Evolutionary conservation across 1,140 invertebrate species (phyloP).

Genomic region (Cydia pomonella): DNA sequence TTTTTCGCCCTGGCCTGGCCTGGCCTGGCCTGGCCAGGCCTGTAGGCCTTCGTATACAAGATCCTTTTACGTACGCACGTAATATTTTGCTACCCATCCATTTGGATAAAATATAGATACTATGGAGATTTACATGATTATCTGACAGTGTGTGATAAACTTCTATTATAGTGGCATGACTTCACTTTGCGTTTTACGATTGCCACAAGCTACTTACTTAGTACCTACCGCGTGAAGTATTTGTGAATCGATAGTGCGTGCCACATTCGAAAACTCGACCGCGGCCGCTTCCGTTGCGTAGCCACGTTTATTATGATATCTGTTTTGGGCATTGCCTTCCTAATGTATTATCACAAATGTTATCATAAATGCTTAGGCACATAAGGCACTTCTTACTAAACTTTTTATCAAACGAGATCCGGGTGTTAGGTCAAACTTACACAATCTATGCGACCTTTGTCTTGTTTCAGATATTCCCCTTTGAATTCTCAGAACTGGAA

Average conservation of each 20-base stretch:
- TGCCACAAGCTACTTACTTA: background rate
- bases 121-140: too few species aligned
- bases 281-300: conserved; percentile 62
- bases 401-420: conserved; percentile 64
- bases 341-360: conserved; percentile 9
- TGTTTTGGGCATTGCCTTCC: background rate
- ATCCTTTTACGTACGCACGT: too few species aligned
- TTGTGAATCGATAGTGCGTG: conserved; percentile 65
- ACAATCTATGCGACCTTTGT: conserved; percentile 74
- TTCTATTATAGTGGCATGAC: too few species aligned
- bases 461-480: conserved; percentile 73
- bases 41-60: too few species aligned
- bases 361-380: background rate
- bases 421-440: conserved; percentile 75
- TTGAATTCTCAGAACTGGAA: conserved; percentile 68
- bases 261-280: conserved; percentile 64
- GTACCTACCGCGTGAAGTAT: conserved; percentile 34
- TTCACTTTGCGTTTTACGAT: background rate
- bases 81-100: too few species aligned
- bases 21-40: too few species aligned
- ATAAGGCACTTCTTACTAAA: conserved; percentile 41
- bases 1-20: too few species aligned
- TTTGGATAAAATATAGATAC: too few species aligned
- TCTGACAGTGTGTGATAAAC: too few species aligned
- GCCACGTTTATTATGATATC: conserved; percentile 45